phyloP scores from a whole-genome alignment of 2,888 invertebrate genomes.

The Trypoxylon attenuatum region DNA sequence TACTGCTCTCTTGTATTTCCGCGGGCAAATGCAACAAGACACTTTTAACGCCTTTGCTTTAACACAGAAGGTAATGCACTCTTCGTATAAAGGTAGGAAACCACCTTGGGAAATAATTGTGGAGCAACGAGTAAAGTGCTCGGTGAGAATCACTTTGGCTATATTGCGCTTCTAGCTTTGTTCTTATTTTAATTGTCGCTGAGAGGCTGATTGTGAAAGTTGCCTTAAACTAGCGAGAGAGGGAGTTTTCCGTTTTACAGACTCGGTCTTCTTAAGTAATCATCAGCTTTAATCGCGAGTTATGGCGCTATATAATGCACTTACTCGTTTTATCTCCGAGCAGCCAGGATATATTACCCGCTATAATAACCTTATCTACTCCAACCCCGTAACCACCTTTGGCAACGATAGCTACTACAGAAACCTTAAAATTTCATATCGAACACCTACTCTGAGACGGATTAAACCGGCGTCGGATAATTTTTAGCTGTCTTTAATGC shows the following conservation, averaged over 20 bases:
- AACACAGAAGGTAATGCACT: too few species aligned
- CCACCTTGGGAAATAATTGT: not conserved
- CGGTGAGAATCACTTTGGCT: too few species aligned
- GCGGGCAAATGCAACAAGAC: not conserved
- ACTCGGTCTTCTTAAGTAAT: slow-evolving; percentile 35
- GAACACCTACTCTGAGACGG: too few species aligned
- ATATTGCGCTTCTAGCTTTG: not conserved
- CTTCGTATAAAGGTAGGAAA: too few species aligned
- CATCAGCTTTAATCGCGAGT: slow-evolving; percentile 45
- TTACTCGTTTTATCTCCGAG: slow-evolving; percentile 46
- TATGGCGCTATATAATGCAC: slow-evolving; percentile 36
- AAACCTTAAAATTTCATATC: too few species aligned
- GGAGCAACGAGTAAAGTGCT: not conserved
- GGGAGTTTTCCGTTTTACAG: slow-evolving; percentile 30
- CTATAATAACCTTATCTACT: slow-evolving; percentile 45
- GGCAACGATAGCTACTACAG: too few species aligned
- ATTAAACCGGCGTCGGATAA: too few species aligned
- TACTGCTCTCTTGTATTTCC: not conserved
- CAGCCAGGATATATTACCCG: slow-evolving; percentile 29
- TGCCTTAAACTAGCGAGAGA: slow-evolving; percentile 5
- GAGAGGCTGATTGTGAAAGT: not conserved
- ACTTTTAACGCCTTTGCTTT: too few species aligned
- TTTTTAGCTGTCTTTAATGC: too few species aligned
- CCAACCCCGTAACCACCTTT: slow-evolving; percentile 8
- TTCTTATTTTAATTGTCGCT: not conserved